phyloP scores from a whole-genome alignment of 1,140 invertebrate genomes.

The Drosophila watanabei region DNA sequence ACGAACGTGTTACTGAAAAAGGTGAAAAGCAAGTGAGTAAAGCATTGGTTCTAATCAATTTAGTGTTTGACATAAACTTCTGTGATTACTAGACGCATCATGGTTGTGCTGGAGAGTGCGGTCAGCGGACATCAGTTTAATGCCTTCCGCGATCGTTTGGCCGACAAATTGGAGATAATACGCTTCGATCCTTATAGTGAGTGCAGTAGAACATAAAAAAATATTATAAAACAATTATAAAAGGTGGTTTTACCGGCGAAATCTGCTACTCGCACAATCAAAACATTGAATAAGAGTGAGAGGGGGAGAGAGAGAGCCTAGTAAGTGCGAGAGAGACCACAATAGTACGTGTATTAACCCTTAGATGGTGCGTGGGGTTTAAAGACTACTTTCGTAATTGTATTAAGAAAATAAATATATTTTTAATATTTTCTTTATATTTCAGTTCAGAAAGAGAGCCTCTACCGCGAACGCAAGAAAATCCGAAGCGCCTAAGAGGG shows the following conservation, averaged over 20 bases:
- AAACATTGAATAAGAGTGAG: background rate
- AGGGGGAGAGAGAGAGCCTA: background rate
- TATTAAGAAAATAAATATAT: background rate
- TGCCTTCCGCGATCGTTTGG: constrained; percentile 89
- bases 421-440: constrained; percentile 47
- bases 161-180: constrained; percentile 92
- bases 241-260: background rate
- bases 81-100: constrained; percentile 87
- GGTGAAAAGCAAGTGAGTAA: constrained; percentile 77
- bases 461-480: constrained; percentile 90
- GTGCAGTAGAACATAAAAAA: constrained; percentile 30
- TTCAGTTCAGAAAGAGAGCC: constrained; percentile 88
- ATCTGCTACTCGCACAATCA: background rate
- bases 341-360: background rate
- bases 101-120: constrained; percentile 92
- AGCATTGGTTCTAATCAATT: constrained; percentile 50
- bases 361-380: background rate
- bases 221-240: background rate
- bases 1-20: constrained; percentile 70
- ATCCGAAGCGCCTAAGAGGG: constrained; percentile 87
- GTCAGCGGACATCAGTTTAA: constrained; percentile 91
- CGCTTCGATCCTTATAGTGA: constrained; percentile 92
- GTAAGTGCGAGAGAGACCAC: background rate
- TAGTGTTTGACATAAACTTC: background rate
- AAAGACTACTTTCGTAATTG: background rate